These are phyloP conservation scores for Cephalopholis sonnerati DNA, from an alignment of 2,113 vertebrate genomes.

Conservation along the genomic window DNA sequence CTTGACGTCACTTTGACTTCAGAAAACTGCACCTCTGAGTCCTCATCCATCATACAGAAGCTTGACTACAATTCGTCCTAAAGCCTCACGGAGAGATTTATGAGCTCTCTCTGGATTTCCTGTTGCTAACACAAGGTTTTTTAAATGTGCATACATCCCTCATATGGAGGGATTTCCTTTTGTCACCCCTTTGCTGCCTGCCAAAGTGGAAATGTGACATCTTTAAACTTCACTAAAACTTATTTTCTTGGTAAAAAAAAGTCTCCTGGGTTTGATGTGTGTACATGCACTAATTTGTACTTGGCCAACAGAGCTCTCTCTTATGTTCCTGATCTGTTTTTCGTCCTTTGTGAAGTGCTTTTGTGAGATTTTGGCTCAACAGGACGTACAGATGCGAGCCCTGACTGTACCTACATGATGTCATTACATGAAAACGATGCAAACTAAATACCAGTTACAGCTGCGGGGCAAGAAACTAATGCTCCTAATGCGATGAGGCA, in stretches of 20 bases:
- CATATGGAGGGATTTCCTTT: slow-evolving; percentile 20
- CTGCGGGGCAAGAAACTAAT: slow-evolving; percentile 36
- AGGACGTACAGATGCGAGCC: slow-evolving; percentile 19
- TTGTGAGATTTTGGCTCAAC: slow-evolving; percentile 43
- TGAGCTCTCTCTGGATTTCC: slow-evolving; percentile 20
- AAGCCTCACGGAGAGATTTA: slow-evolving; percentile 39
- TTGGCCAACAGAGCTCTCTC: slow-evolving; percentile 27
- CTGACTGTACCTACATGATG: slow-evolving; percentile 59
- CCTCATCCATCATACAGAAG: slow-evolving; percentile 6
- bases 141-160: slow-evolving; percentile 3
- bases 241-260: not conserved
- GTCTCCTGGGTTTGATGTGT: not conserved
- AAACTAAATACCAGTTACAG: slow-evolving; percentile 47
- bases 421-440: slow-evolving; percentile 56
- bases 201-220: no score
- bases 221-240: no score
- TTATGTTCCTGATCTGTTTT: slow-evolving; percentile 45
- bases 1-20: no score
- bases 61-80: not conserved
- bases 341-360: slow-evolving; percentile 27
- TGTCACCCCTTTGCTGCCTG: slow-evolving; percentile 14
- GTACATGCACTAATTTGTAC: slow-evolving; percentile 12
- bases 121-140: not conserved
- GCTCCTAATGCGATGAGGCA: slow-evolving; percentile 27
- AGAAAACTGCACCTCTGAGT: not conserved